Base-by-base conservation (phyloP, 2,113 vertebrate genomes). In the Amphiprion ocellaris region DNA sequence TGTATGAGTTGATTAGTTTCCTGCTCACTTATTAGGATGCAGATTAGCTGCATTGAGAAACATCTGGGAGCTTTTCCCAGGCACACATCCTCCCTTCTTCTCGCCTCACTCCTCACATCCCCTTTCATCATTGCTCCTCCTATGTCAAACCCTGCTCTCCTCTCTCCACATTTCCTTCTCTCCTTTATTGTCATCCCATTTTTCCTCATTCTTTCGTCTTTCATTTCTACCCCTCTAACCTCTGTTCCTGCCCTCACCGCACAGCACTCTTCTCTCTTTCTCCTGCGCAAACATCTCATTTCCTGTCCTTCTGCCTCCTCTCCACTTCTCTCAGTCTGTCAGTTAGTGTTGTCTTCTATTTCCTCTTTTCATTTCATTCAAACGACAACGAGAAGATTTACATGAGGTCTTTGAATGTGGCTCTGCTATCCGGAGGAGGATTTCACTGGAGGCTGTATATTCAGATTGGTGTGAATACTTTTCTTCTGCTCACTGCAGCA, bases 31-130 rank as follows among this genome's bases (percentile, higher is more conserved):
- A 92, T 94, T 94, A 92, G 87, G 87, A 94, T 94, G 91, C 90
- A 94, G 93, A 94, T 94, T 92, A 93, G 89, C 91, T 82, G 74
- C 87, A 93, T 91, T 89, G 87, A 93, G 87, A 80, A 94, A 92
- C 94, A 95, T 95, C 94, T 94, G 93, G 84, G 82, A 77, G 79
- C 87, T 89, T 92, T 91, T 89, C 90, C 85, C 70, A 54, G 62
- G 19, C 72, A 64, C 6, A 26, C 41, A 64, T 39, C 37, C 60
- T 58, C 47, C 44, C 81, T 26, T 67, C 72, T 83, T 23, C 71
- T 54, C 74, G 56, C 47, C 76, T 60, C 46, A 12, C 64, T 70
- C 53, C 44, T 79, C 82, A 80, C 68, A 59, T 85, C 52, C 37
- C 46, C 58, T 70, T 80, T 83, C 79, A 77, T 79, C 50, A 44